Base-by-base conservation (phyloP, 53 echinoderm and acorn worm species). In the Stichopus horrens region DNA sequence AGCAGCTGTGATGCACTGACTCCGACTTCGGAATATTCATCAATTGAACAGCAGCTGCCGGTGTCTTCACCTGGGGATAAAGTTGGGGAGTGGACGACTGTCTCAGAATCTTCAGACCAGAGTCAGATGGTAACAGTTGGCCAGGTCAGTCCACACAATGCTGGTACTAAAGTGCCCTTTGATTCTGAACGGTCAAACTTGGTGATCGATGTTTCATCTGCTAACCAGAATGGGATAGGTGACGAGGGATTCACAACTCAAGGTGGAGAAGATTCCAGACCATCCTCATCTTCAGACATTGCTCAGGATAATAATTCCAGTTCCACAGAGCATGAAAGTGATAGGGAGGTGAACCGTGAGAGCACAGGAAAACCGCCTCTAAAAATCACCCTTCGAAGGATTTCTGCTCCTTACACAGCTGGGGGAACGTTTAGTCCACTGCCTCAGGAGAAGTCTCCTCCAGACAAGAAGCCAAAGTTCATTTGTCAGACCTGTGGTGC, bases 401-500 rank as follows among this genome's bases (percentile, higher is more conserved):
- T 86, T 19, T 84, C 84, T 37, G 4, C 66, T 63, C 9, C 65
- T 16, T 19, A 5, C 53, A 21, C 53, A 5, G 10, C 57, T 0
- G 22, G 14, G 7, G 87, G 75, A 58, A 23, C 65, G 19, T 84
- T 84, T 66, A 84, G 84, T 59, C 84, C 84, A 9, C 67, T 7
- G 4, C 65, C 66, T 66, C 84, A 84, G 37, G 87, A 55, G 14
- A 55, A 21, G 20, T 13, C 56, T 4, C 54, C 79, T 23, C 74
- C 54, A 4, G 86, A 91, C 52, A 88, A 74, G 18, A 87, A 91
- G 52, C 73, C 89, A 21, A 90, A 90, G 14, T 90, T 83, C 83
- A 79, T 78, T 52, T 95, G 95, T 66, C 60, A 81, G 10, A 55
- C 91, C 13, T 95, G 95, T 74, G 93, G 89, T 6, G 91, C 92